Conservation (phyloP, 2,113 vertebrate species). For the Lepus timidus region DNA sequence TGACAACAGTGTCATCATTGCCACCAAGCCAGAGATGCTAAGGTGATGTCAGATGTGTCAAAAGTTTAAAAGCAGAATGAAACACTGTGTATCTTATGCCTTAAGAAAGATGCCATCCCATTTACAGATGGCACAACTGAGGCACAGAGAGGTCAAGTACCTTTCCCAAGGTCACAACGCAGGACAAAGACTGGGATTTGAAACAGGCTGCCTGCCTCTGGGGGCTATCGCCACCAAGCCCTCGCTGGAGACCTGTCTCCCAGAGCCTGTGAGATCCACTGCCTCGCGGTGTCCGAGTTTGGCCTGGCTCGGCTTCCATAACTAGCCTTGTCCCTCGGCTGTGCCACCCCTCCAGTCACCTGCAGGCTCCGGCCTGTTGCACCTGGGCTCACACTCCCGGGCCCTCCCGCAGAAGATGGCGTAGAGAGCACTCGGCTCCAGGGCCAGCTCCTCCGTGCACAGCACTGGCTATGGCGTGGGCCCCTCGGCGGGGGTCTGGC, state of each 20-base stretch:
- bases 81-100: background rate
- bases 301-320: background rate
- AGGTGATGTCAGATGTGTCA: background rate
- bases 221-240: background rate
- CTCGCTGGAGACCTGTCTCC: background rate
- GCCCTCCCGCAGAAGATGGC: background rate
- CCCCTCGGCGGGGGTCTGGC: background rate
- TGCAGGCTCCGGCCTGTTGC: background rate
- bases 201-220: background rate
- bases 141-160: background rate
- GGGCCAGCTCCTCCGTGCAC: background rate
- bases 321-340: too few species aligned
- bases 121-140: background rate
- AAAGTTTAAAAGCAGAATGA: background rate
- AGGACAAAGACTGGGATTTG: background rate
- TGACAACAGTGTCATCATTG: background rate
- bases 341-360: too few species aligned
- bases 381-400: accelerated
- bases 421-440: background rate
- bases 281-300: background rate
- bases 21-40: background rate
- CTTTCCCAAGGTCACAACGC: background rate
- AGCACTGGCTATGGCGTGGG: background rate
- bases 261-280: background rate
- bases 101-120: background rate